Evolutionary conservation across 2,888 invertebrate genomes (phyloP).

Genomic region (Microctonus brassicae): DNA sequence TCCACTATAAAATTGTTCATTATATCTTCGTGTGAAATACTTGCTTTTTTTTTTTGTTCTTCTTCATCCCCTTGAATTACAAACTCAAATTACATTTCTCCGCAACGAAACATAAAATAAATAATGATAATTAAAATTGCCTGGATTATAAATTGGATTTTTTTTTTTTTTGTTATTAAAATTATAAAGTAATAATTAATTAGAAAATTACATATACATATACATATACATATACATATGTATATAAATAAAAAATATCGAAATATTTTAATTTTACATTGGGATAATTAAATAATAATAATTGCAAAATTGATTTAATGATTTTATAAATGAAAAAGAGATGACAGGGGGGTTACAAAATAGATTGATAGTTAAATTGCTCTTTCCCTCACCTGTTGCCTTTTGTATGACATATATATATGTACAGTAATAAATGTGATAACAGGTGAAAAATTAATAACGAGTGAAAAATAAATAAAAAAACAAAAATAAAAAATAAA

Average conservation of each 20-base stretch:
- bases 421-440: background rate
- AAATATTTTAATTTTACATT: too few relatives aligned
- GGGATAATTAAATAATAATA: background rate
- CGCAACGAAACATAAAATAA: background rate
- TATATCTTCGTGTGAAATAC: background rate
- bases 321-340: background rate
- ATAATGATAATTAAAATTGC: background rate
- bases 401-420: background rate
- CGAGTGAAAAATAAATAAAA: too few relatives aligned
- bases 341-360: background rate
- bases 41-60: background rate
- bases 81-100: background rate
- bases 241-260: too few relatives aligned
- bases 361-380: background rate
- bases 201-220: too few relatives aligned
- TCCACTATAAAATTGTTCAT: conserved; percentile 2
- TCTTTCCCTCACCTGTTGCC: background rate
- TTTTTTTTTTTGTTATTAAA: too few relatives aligned
- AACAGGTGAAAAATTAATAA: background rate
- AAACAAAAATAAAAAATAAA: too few relatives aligned
- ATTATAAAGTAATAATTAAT: too few relatives aligned
- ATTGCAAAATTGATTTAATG: background rate
- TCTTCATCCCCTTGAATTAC: background rate
- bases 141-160: too few relatives aligned
- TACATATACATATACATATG: too few relatives aligned